Evolutionary conservation across 2,797 vertebrate species (phyloP), one percentile per base, ranked within the genome.

Genomic region (Brachyalestes nurse): DNA sequence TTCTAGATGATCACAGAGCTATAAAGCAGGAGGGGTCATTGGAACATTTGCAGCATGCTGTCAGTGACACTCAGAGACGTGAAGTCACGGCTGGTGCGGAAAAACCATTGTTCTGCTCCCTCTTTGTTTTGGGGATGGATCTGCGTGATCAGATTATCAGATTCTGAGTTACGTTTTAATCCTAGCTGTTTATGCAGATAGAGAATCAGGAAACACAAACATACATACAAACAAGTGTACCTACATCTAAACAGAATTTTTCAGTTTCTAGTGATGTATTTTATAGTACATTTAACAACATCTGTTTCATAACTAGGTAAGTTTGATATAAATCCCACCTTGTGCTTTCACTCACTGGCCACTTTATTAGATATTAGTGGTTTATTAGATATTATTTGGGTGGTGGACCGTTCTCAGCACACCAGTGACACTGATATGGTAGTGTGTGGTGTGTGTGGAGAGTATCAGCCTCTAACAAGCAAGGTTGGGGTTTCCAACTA

Each of bases 11-110:
- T 17, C 53, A 17, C 64, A 8, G 38, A 3, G 64, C 40, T 42
- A 0, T 42, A 66, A 66, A 8, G 7, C 28, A 64, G 28, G 25
- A 64, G 14, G 25, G 14, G 28, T 14, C 14, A 38, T 17, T 5
- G 16, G 2, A 40, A 16, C 5, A 8, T 16, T 10, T 42, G 38
- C 8, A 66, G 64, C 19, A 65, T 38, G 17, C 34, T 5, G 51
- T 42, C 64, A 45, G 74, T 57, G 49, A 57, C 7, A 8, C 80
- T 72, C 66, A 55, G 13, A 64, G 49, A 77, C 73, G 40, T 78
- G 81, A 82, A 65, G 62, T 73, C 75, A 82, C 62, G 61, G 75
- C 16, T 78, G 61, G 25, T 42, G 38, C 5, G 25, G 4, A 64
- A 40, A 19, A 34, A 16, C 17, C 64, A 66, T 66, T 66, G 38